Evolutionary conservation across 1,140 invertebrate species (phyloP), one percentile per base, ranked within the genome.

Genomic region (Philotrypesis tridentata): DNA sequence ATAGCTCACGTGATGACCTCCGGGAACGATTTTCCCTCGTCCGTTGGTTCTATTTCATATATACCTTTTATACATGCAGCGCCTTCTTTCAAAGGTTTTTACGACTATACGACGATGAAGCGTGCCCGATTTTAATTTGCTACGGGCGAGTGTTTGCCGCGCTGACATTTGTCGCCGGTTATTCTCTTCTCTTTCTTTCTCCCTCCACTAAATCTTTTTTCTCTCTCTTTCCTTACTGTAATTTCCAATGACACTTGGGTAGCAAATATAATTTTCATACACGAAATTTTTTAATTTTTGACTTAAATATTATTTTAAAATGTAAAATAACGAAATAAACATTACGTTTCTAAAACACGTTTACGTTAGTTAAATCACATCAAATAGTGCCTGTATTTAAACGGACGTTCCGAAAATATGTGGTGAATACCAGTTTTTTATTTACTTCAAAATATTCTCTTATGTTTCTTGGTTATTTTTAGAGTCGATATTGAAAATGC

Each of bases 91-190:
- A 81, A 81, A 81, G 63, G 72, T 25, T 81, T 81, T 75, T 55
- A 55, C 40, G 43, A 29, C 79, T 81, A 21, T 31, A 37, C 67
- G 12, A 31, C 74, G 71, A 82, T 82, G 80, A 82, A 82, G 80
- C 80, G 67, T 82, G 55, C 73, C 80, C 67, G 48, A 82, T 82
- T 82, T 77, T 82, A 82, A 82, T 82, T 82, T 82, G 80, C 72
- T 82, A 82, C 80, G 80, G 80, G 80, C 80, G 80, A 82, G 80
- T 82, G 80, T 82, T 82, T 82, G 80, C 80, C 7, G 33, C 73
- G n/a, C 27, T 77, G 80, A 82, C 74, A 82, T 82, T 82, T 82
- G 73, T 82, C 80, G 74, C 80, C 80, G 43, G 80, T 82, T 77
- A 76, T 8, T 33, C 33, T 76, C 25, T 17, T 74, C 70, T 60